phyloP scores from a whole-genome alignment of 2,888 invertebrate species.

The Cyclophora albipunctata region DNA sequence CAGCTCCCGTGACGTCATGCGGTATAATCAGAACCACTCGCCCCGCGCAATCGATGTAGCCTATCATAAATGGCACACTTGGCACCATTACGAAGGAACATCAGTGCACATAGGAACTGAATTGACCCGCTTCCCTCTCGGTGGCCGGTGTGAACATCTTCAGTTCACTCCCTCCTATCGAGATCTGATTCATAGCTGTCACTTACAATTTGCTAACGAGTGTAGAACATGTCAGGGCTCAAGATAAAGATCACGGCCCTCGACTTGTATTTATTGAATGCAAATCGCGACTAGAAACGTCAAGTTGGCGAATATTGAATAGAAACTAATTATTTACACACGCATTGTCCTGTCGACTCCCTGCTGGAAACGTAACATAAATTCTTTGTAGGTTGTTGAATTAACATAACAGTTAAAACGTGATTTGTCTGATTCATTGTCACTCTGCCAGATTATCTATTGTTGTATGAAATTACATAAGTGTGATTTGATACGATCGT shows the following conservation, averaged over 20 bases:
- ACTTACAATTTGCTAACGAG: constrained; percentile 66
- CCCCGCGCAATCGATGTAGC: constrained; percentile 26
- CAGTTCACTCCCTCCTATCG: constrained; percentile 30
- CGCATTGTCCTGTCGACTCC: constrained; percentile 51
- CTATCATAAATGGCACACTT: constrained; percentile 21
- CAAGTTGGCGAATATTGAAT: constrained; percentile 40
- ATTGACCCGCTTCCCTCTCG: constrained; percentile 22
- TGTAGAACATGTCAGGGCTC: constrained; percentile 55
- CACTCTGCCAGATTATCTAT: no score
- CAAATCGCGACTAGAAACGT: constrained; percentile 49
- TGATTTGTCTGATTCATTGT: constrained; percentile 6
- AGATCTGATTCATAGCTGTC: constrained; percentile 55
- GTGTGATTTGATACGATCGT: no score
- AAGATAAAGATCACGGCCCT: constrained; percentile 57
- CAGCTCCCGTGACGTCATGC: constrained; percentile 50
- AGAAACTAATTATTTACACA: constrained; percentile 55
- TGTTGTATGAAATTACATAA: no score
- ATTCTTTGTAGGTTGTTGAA: constrained; percentile 25
- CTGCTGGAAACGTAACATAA: constrained; percentile 34
- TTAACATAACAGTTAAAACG: constrained; percentile 15
- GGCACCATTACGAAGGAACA: constrained; percentile 7
- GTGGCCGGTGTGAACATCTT: constrained; percentile 15
- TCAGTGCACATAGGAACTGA: constrained; percentile 23
- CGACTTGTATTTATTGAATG: constrained; percentile 54
- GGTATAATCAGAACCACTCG: constrained; percentile 26